Evolutionary conservation across 2,888 invertebrate species (phyloP), one percentile per base, ranked within the genome.

Genomic region (Endomychus coccineus): DNA sequence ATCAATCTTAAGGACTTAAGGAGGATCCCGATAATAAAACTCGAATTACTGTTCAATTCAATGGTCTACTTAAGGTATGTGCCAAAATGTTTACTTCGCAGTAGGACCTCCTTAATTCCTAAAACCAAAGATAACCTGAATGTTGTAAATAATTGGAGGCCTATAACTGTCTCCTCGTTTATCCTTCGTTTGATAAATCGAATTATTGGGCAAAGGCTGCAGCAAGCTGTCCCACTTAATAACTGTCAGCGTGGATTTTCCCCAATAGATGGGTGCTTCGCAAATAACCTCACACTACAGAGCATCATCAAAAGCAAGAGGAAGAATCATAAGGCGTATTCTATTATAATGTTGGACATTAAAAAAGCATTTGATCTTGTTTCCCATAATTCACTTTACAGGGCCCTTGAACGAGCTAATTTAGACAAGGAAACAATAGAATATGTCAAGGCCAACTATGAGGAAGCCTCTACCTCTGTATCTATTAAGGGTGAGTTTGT

Each of bases 321-420:
- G 3, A 22, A 10, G 1, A n/a, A 3, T 3, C n/a, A 9, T 4
- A 30, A 14, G 13, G 34, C 40, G 1, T 45, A 45, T 27, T 4
- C 25, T 6, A 10, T 48, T 9, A 12, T 30, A 0, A 22, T 40
- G 2, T 27, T 46, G 10, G 48, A 49, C 34, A 24, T 48, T 1
- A n/a, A 32, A 7, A 49, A 49, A 25, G 48, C 46, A 2, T 49
- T 49, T 27, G 46, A 49, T 29, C 38, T 44, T 3, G 44, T 49
- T 2, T 34, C 42, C 2, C 49, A 49, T 19, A 1, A 2, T 13
- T 32, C 37, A 7, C 40, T 49, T 12, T 9, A 10, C 1, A 12
- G 46, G 6, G 43, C 45, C 0, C 17, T 48, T 11, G 3, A 11
- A 7, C 19, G 46, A 1, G 23, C 35, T n/a, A 29, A 27, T 3